Evolutionary conservation across 2,113 vertebrate species (phyloP).

Genomic region (Mesitornis unicolor): DNA sequence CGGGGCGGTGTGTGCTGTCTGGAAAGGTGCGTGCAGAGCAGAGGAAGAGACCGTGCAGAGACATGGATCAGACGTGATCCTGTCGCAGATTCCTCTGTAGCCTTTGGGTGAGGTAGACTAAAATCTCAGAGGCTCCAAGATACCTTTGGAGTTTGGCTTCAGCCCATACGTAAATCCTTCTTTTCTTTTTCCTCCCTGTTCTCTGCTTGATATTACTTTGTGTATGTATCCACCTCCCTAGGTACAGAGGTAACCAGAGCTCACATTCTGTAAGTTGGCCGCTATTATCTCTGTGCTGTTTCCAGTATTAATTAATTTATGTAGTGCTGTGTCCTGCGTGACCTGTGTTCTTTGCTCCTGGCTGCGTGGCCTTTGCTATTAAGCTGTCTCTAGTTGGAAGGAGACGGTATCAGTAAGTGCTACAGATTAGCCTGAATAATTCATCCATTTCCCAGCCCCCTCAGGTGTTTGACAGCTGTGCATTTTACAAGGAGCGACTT

Average conservation of each 20-base stretch:
- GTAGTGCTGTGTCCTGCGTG: background rate
- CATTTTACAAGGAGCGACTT: background rate
- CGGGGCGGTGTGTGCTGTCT: background rate
- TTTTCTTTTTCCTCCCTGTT: background rate
- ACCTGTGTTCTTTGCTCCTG: background rate
- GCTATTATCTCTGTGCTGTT: background rate
- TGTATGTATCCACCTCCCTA: background rate
- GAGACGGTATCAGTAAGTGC: background rate
- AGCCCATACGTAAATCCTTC: background rate
- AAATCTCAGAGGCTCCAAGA: background rate
- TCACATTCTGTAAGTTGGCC: background rate
- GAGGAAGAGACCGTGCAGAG: background rate
- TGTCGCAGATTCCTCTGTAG: background rate
- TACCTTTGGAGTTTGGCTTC: background rate
- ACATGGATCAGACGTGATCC: background rate
- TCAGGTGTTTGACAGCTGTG: conserved; percentile 1
- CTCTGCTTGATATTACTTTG: background rate
- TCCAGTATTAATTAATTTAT: background rate
- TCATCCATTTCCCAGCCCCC: background rate
- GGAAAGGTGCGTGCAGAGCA: background rate
- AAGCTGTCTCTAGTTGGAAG: background rate
- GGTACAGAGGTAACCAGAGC: background rate
- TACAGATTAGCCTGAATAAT: background rate
- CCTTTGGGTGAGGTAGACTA: background rate
- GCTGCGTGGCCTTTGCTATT: background rate